Conservation (phyloP, 2,797 vertebrate species). For the Pelodytes ibericus region DNA sequence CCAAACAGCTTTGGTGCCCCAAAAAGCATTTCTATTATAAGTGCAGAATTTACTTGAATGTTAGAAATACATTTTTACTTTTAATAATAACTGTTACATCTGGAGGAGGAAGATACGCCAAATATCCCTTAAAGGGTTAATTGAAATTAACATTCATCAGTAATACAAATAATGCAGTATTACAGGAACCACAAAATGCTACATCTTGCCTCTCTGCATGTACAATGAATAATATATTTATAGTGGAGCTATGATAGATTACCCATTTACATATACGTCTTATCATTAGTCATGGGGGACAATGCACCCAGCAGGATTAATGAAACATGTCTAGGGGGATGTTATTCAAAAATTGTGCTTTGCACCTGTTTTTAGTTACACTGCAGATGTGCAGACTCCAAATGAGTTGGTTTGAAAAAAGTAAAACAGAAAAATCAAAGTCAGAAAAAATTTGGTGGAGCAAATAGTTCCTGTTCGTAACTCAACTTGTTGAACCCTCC, state of each 20-base stretch:
- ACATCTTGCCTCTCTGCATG: background rate
- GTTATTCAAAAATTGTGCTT: background rate
- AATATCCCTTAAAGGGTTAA: background rate
- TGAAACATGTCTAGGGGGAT: constrained; percentile 1
- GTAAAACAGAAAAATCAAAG: background rate
- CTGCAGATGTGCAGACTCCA: background rate
- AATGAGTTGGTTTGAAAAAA: background rate
- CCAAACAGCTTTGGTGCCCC: too few species aligned
- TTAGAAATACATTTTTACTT: too few species aligned
- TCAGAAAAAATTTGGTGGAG: background rate
- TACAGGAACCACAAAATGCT: background rate
- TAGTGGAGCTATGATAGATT: background rate
- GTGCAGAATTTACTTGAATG: too few species aligned
- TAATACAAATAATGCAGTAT: background rate
- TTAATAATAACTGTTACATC: too few species aligned
- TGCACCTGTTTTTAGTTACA: background rate
- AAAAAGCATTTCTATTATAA: too few species aligned
- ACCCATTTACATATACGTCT: background rate
- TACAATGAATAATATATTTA: background rate
- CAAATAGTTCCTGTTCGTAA: background rate
- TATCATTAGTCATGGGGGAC: background rate
- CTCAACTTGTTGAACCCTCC: background rate
- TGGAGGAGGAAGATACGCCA: too few species aligned
- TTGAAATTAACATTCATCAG: background rate
- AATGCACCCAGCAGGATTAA: background rate